These are phyloP conservation scores for Trichogramma dendrolimi DNA, from an alignment of 2,888 invertebrate species.

Conservation along the genomic window DNA sequence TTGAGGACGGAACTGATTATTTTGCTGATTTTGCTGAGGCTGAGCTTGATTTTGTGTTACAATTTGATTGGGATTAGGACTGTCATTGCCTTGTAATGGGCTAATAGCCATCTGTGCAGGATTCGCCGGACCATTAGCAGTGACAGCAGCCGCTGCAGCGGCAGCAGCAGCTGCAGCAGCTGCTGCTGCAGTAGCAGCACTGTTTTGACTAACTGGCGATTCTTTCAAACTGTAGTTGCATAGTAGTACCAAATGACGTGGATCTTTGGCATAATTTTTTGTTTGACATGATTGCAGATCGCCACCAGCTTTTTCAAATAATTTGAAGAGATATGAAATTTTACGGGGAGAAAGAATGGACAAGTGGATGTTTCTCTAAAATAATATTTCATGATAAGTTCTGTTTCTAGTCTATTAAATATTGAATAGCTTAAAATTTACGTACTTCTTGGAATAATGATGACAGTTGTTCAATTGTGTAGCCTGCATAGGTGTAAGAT, in stretches of 20 bases:
- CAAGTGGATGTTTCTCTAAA: constrained; percentile 73
- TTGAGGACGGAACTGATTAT: constrained; percentile 30
- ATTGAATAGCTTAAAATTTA: not conserved
- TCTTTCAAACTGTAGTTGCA: constrained; percentile 58
- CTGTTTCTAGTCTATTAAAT: not conserved
- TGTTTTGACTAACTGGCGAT: constrained; percentile 64
- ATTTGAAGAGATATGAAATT: constrained; percentile 76
- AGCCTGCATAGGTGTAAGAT: constrained; percentile 67
- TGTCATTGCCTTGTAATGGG: constrained; percentile 57
- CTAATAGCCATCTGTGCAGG: constrained; percentile 54
- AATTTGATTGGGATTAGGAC: constrained; percentile 54
- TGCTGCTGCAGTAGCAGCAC: constrained; percentile 56
- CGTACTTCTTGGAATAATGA: constrained; percentile 67
- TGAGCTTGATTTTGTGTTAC: constrained; percentile 44
- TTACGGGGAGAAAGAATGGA: constrained; percentile 87
- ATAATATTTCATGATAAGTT: constrained; percentile 31
- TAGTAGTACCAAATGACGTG: constrained; percentile 70
- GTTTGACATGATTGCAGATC: constrained; percentile 74
- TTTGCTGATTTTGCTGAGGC: constrained; percentile 33
- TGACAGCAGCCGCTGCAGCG: constrained; percentile 55
- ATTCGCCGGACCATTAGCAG: constrained; percentile 49
- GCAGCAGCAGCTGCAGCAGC: constrained; percentile 47
- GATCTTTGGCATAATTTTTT: constrained; percentile 89
- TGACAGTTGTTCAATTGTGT: constrained; percentile 82
- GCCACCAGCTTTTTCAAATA: constrained; percentile 88